Evolutionary conservation across 2,888 invertebrate genomes (phyloP).

Genomic region (Alloplasta piceator): DNA sequence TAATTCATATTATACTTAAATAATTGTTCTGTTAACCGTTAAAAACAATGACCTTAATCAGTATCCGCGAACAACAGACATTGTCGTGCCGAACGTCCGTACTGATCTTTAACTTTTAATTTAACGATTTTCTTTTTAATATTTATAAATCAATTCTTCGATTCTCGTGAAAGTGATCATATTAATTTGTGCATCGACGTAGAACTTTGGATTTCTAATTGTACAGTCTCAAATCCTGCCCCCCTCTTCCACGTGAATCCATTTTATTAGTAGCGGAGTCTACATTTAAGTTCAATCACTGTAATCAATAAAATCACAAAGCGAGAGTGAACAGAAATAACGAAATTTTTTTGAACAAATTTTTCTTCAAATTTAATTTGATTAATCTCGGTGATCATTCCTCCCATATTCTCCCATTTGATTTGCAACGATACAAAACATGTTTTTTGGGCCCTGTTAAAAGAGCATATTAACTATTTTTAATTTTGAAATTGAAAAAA

Average conservation of each 20-base stretch:
- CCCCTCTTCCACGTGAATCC: neutral
- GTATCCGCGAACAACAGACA: slow-evolving; percentile 32
- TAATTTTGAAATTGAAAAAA: too few relatives aligned
- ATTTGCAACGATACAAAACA: too few relatives aligned
- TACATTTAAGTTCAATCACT: slow-evolving; percentile 40
- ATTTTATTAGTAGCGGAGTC: slow-evolving; percentile 27
- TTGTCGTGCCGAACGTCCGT: slow-evolving; percentile 2
- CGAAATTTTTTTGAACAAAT: too few relatives aligned
- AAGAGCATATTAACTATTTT: too few relatives aligned
- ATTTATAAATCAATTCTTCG: slow-evolving; percentile 18
- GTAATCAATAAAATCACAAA: slow-evolving; percentile 56
- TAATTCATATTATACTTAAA: neutral
- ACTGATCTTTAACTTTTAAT: neutral
- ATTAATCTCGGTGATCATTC: too few relatives aligned
- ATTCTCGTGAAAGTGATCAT: slow-evolving; percentile 9
- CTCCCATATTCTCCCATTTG: too few relatives aligned
- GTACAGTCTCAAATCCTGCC: slow-evolving; percentile 41
- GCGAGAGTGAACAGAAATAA: slow-evolving; percentile 20
- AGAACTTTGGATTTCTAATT: slow-evolving; percentile 30
- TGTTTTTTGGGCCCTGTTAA: too few relatives aligned
- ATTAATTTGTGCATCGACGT: slow-evolving; percentile 35
- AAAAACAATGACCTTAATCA: slow-evolving; percentile 10
- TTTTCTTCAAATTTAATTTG: too few relatives aligned
- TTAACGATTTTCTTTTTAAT: slow-evolving; percentile 14
- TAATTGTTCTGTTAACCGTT: slow-evolving; percentile 7